Percentiles rank a stretch among this genome's conserved stretches.
These are phyloP conservation scores for Brachyptera risi DNA, from an alignment of 2,888 invertebrate genomes.

Conservation along the genomic window DNA sequence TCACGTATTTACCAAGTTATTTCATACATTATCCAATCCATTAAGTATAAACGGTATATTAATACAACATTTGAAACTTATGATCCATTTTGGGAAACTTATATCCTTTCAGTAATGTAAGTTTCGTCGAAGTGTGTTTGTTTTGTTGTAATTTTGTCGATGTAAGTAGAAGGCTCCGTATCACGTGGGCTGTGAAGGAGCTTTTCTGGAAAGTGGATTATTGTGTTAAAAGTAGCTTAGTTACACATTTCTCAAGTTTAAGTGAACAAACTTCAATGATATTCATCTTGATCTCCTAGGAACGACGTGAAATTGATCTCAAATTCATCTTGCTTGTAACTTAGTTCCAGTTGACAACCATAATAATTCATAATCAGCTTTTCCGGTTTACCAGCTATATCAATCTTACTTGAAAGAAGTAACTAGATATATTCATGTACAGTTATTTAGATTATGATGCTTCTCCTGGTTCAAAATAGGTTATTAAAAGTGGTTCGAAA, in stretches of 20 bases:
- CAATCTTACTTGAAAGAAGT: too few relatives aligned
- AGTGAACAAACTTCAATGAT: not conserved
- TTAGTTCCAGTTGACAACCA: not conserved
- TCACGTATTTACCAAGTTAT: conserved; percentile 1
- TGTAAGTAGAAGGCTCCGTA: not conserved
- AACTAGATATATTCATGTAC: too few relatives aligned
- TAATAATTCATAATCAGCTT: not conserved
- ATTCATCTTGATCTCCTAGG: conserved; percentile 10
- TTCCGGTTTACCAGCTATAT: too few relatives aligned
- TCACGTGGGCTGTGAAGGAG: not conserved
- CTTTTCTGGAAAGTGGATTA: conserved; percentile 16
- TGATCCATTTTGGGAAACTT: conserved; percentile 19
- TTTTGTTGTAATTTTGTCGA: conserved; percentile 4
- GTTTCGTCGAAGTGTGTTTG: not conserved
- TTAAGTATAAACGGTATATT: conserved; percentile 3
- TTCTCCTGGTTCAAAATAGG: too few relatives aligned
- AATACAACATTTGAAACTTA: not conserved
- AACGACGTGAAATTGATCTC: not conserved
- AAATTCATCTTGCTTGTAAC: not conserved
- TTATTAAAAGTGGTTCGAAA: too few relatives aligned
- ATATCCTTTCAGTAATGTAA: conserved; percentile 15
- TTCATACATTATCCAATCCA: conserved; percentile 4
- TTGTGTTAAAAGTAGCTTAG: conserved; percentile 22
- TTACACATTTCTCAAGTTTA: conserved; percentile 21
- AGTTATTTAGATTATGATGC: too few relatives aligned